A percentile compares a stretch with the other conserved stretches of the same genome.
Conservation (phyloP, 2,888 invertebrate genomes). For the Drymonia ruficornis region DNA sequence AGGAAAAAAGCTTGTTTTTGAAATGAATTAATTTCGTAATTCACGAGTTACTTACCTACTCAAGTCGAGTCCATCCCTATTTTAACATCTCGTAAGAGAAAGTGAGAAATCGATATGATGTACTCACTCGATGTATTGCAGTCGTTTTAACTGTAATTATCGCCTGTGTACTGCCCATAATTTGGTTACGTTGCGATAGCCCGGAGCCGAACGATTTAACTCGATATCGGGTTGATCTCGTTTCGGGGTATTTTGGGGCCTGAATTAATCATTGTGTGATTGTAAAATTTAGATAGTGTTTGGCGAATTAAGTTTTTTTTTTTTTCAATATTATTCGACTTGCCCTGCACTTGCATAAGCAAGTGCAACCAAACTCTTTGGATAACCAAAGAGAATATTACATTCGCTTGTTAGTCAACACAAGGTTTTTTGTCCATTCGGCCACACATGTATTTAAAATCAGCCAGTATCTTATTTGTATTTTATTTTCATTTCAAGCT, state of each 20-base stretch:
- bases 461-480: not conserved
- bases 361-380: no score
- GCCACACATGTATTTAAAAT: no score
- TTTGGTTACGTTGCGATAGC: constrained; percentile 12
- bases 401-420: no score
- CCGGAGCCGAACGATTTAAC: not conserved
- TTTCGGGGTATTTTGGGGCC: not conserved
- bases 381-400: no score
- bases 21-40: no score
- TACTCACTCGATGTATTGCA: constrained; percentile 8
- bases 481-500: not conserved
- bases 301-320: not conserved
- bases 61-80: constrained; percentile 7
- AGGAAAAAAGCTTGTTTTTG: no score
- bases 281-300: not conserved
- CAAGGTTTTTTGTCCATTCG: no score
- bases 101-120: constrained; percentile 15
- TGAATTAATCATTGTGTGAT: not conserved
- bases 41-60: no score
- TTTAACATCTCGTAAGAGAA: constrained; percentile 25
- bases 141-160: constrained; percentile 19
- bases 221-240: constrained; percentile 1
- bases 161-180: constrained; percentile 13
- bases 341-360: no score
- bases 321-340: not conserved